These are phyloP conservation scores for Pandemis corylana DNA, from an alignment of 2,888 invertebrate genomes.

Conservation along the genomic window DNA sequence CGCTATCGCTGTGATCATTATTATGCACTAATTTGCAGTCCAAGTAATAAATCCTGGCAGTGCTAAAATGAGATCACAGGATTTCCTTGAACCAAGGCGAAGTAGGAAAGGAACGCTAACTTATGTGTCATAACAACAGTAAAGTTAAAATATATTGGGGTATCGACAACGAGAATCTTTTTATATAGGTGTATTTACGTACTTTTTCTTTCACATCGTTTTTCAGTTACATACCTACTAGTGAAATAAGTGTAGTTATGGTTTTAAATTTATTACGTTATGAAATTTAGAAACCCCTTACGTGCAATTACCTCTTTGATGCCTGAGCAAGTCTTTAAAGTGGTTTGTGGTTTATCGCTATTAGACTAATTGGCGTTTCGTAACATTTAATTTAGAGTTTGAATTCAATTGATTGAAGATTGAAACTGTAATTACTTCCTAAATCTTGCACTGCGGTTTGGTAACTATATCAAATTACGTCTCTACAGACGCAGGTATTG, in stretches of 20 bases:
- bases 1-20: conserved; percentile 2
- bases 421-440: conserved; percentile 19
- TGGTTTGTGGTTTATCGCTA: conserved; percentile 46
- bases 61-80: conserved; percentile 55
- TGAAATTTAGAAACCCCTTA: conserved; percentile 11
- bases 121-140: background rate
- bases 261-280: conserved; percentile 1
- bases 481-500: background rate
- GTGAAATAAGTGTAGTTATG: background rate
- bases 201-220: background rate
- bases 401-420: conserved; percentile 9
- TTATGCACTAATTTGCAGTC: conserved; percentile 19
- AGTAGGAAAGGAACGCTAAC: conserved; percentile 6
- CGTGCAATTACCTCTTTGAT: conserved; percentile 42
- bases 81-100: conserved; percentile 54
- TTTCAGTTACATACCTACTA: background rate
- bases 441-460: conserved; percentile 3
- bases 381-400: conserved; percentile 45
- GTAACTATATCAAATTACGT: background rate
- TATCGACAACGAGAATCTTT: background rate
- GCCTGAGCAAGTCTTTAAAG: conserved; percentile 46
- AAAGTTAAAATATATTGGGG: background rate
- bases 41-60: conserved; percentile 49
- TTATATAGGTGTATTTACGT: background rate
- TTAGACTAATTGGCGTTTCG: conserved; percentile 46